Base-by-base conservation (phyloP, 2,888 invertebrate species). In the Nectonema munidae region DNA sequence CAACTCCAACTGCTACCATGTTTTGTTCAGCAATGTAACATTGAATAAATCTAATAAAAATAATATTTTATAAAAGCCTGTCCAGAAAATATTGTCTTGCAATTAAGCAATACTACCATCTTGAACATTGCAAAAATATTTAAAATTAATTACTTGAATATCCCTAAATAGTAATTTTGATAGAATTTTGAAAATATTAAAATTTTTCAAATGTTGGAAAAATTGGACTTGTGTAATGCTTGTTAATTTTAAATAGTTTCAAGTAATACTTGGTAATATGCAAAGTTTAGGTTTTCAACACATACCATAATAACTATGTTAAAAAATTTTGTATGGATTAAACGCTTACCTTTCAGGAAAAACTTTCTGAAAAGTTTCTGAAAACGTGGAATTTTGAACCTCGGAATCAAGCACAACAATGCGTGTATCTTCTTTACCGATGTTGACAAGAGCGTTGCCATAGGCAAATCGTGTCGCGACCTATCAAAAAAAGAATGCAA, bases 21-120 rank as follows among this genome's bases (percentile, higher is more conserved):
- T 83, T 89, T 62, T 99, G 95, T 54, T 99, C 95, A 41, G 95
- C 95, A 51, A 99, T 99, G 62, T 73, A 99, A 54, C 95, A 86
- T 58, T 95, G 95, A 46, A 95, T 68, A 58, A 73, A 83, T 45
- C 75, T 68, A 38, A n/a, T n/a, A 25, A 25, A 25, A 25, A 25
- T 9, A 25, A n/a, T 25, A 25, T n/a, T n/a, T n/a, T n/a, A n/a
- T n/a, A n/a, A n/a, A n/a, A n/a, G n/a, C n/a, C n/a, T n/a, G n/a
- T n/a, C n/a, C n/a, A n/a, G n/a, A n/a, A n/a, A n/a, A n/a, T n/a
- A n/a, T n/a, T n/a, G n/a, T n/a, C n/a, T n/a, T n/a, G n/a, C n/a
- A n/a, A n/a, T n/a, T n/a, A n/a, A n/a, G n/a, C n/a, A n/a, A n/a
- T n/a, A n/a, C n/a, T n/a, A n/a, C n/a, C n/a, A n/a, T n/a, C n/a